A percentile compares a stretch with the other conserved stretches of the same genome.
Evolutionary conservation across 2,797 vertebrate species (phyloP).

Genomic region (Phoebastria nigripes): DNA sequence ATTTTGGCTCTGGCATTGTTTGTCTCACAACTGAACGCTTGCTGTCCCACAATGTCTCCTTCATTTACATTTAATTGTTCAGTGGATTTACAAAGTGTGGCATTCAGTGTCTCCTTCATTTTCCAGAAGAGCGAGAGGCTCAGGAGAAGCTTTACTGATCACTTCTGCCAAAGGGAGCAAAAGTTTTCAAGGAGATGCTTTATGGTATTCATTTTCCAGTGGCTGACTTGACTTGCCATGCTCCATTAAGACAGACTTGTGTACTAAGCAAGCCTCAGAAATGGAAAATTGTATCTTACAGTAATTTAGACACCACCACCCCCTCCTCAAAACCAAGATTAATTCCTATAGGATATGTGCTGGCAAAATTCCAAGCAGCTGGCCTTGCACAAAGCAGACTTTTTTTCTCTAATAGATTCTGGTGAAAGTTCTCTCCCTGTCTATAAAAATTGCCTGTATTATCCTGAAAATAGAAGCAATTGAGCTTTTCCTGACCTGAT

Average conservation of each 20-base stretch:
- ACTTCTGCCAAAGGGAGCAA: background rate
- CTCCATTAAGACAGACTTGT: background rate
- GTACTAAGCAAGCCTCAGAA: background rate
- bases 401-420: background rate
- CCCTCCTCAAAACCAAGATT: background rate
- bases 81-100: background rate
- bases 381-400: slow-evolving; percentile 30
- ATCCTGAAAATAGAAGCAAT: slow-evolving; percentile 28
- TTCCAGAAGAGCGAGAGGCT: background rate
- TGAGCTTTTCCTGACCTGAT: slow-evolving; percentile 12
- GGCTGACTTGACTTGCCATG: background rate
- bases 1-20: background rate
- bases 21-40: background rate
- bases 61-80: background rate
- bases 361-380: slow-evolving; percentile 36
- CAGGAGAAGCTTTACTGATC: background rate
- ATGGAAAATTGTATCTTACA: background rate
- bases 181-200: slow-evolving; percentile 9
- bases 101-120: background rate
- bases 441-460: slow-evolving; percentile 6
- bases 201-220: background rate
- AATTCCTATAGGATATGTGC: slow-evolving; percentile 10
- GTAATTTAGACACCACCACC: background rate
- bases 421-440: background rate
- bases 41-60: background rate